Evolutionary conservation across 2,113 vertebrate genomes (phyloP).

Genomic region (Rhipidura dahli): DNA sequence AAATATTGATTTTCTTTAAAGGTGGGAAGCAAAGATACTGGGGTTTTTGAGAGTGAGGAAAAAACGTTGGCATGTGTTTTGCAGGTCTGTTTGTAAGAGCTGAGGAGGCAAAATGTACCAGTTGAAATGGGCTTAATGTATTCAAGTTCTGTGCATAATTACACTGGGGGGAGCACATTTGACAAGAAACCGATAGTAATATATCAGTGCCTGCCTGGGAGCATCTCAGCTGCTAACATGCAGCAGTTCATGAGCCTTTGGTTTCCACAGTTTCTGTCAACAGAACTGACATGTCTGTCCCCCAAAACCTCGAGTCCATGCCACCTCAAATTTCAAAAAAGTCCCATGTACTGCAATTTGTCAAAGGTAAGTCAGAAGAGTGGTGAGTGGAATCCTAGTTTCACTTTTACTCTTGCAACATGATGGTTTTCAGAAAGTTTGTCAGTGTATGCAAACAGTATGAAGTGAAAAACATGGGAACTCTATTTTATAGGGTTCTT

Average conservation of each 20-base stretch:
- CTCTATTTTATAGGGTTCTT: not conserved
- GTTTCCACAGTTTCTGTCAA: not conserved
- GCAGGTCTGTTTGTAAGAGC: not conserved
- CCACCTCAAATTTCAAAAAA: not conserved
- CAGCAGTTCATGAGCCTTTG: not conserved
- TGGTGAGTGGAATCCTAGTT: not conserved
- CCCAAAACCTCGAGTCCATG: not conserved
- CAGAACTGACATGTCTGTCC: not conserved
- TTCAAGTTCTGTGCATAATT: not conserved
- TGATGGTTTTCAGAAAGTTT: not conserved
- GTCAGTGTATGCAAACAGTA: not conserved
- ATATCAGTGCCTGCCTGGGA: not conserved
- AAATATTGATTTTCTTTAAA: constrained; percentile 43
- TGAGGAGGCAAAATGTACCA: not conserved
- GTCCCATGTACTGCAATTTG: not conserved
- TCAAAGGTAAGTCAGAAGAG: not conserved
- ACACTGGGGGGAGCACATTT: not conserved
- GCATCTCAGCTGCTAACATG: not conserved
- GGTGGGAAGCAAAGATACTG: not conserved
- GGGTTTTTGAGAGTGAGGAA: not conserved
- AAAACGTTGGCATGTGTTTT: not conserved
- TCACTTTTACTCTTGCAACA: not conserved
- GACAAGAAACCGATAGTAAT: constrained; percentile 29
- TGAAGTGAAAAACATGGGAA: not conserved
- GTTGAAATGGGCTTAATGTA: not conserved